Base-by-base conservation (phyloP, 2,113 vertebrate species). In the Trichomycterus rosablanca region DNA sequence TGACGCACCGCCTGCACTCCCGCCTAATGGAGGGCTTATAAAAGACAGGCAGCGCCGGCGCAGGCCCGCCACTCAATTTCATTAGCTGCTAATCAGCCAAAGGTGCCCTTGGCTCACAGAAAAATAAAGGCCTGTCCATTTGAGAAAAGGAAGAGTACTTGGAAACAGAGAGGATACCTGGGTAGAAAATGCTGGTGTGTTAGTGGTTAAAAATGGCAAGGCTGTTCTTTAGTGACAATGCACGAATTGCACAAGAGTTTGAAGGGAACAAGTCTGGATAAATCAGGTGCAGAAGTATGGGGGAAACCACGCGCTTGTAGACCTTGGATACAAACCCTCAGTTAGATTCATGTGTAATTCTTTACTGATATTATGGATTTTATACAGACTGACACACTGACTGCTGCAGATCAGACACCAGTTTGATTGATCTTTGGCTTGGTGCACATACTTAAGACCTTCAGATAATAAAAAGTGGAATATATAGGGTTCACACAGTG, bases 71-170 rank as follows among this genome's bases (percentile, higher is more conserved):
- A 71, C 72, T 76, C 71, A 69, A 73, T 77, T 75, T 74, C 73
- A 70, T 78, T 74, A 77, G 68, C 63, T 42, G 24, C 51, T 74
- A 74, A 72, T 76, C 71, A 68, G 66, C 43, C 52, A 67, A 74
- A 78, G 74, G 72, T 73, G 66, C 72, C 72, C 71, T 78, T 78
- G 75, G 73, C 57, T 65, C 77, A 72, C 66, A 66, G 55, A 68
- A 63, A 67, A 56, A 59, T 59, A 55, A 37, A 74, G 56, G 40
- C 26, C 64, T 39, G 63, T 62, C 67, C 28, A 32, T 53, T 45
- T 48, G 54, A 52, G 39, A 53, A 52, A 43, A 49, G 57, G 10
- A 35, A 32, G 19, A 39, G 30, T 52, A 74, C 53, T 60, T 26
- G 34, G 48, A 19, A 45, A 43, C 32, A 57, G 59, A 48, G 58